These are phyloP conservation scores for Drosophila melanocephala DNA, from an alignment of 2,888 invertebrate species.

Conservation along the genomic window DNA sequence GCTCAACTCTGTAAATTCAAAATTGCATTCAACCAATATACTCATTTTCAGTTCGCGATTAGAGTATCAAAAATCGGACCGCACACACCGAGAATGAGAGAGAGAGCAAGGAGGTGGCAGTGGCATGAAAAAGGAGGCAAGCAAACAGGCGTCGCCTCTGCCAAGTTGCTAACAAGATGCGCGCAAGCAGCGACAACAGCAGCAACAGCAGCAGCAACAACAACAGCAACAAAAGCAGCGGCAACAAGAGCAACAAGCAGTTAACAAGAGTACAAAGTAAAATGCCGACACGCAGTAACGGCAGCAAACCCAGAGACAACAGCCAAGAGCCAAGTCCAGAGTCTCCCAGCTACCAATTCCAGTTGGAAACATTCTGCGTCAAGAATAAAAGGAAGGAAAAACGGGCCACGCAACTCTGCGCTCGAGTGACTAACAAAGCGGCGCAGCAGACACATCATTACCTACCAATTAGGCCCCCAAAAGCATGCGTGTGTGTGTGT, in stretches of 20 bases:
- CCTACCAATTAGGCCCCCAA: slow-evolving; percentile 77
- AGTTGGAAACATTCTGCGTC: slow-evolving; percentile 31
- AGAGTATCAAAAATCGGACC: slow-evolving; percentile 33
- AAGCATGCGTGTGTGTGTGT: slow-evolving; percentile 47
- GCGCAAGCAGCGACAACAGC: slow-evolving; percentile 69
- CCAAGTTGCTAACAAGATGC: slow-evolving; percentile 73
- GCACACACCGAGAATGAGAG: slow-evolving; percentile 33
- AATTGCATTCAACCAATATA: background rate
- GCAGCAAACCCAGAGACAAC: slow-evolving; percentile 3
- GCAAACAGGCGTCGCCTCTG: slow-evolving; percentile 34
- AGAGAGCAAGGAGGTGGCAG: background rate
- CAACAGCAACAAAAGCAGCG: slow-evolving; percentile 3
- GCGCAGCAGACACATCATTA: slow-evolving; percentile 80
- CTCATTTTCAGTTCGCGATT: background rate
- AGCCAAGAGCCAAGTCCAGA: slow-evolving; percentile 3
- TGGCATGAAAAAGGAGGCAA: background rate
- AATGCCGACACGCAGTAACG: slow-evolving; percentile 68
- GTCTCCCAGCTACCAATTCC: slow-evolving; percentile 26
- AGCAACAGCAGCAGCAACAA: slow-evolving; percentile 31
- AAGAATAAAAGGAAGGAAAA: slow-evolving; percentile 17
- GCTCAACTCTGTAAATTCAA: background rate
- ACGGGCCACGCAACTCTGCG: slow-evolving; percentile 62
- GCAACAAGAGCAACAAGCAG: slow-evolving; percentile 53
- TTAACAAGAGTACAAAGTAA: slow-evolving; percentile 69
- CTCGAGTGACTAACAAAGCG: slow-evolving; percentile 76